Evolutionary conservation across 2,113 vertebrate species (phyloP).

Genomic region (Lipotes vexillifer): DNA sequence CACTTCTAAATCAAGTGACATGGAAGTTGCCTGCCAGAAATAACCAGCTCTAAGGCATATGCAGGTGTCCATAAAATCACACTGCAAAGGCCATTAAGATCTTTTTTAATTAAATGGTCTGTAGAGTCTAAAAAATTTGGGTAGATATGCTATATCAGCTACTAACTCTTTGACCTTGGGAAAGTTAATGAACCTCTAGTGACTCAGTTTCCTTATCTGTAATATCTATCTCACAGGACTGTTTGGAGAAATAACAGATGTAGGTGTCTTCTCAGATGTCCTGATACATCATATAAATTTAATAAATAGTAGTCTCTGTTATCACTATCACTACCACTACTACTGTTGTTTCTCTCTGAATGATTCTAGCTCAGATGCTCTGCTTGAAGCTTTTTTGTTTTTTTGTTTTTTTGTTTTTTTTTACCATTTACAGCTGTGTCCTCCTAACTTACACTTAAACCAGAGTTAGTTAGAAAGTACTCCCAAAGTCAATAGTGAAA

Average conservation of each 20-base stretch:
- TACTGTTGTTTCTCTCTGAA: not conserved
- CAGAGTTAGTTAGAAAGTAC: not conserved
- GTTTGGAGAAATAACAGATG: not conserved
- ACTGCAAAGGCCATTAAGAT: not conserved
- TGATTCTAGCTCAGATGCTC: not conserved
- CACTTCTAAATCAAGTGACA: not conserved
- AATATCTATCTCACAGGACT: not conserved
- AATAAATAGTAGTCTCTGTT: not conserved
- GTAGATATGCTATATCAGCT: not conserved
- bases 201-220: not conserved
- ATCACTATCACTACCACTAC: not conserved
- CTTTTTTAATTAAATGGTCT: fast-evolving
- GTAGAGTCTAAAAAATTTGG: not conserved
- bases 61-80: not conserved
- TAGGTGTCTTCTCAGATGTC: not conserved
- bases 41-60: not conserved
- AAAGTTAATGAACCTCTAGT: not conserved
- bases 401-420: not conserved
- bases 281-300: not conserved
- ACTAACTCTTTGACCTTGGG: not conserved
- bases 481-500: slow-evolving; percentile 38
- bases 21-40: not conserved
- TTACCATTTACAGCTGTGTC: not conserved
- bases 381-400: not conserved
- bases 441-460: not conserved